phyloP scores from a whole-genome alignment of 2,113 vertebrate species.

The Pedionomus torquatus region DNA sequence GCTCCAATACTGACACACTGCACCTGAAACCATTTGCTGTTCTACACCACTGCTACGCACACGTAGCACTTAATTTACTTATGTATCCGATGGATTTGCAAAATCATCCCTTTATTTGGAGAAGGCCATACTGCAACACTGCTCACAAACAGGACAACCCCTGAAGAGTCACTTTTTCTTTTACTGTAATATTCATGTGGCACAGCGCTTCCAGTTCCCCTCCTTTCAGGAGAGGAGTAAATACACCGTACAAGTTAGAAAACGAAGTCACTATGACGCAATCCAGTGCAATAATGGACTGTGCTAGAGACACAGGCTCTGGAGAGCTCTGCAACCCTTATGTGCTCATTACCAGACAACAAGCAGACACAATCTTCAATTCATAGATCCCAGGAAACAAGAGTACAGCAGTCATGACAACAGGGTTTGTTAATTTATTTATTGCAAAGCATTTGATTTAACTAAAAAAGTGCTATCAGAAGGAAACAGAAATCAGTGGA shows the following conservation, averaged over 20 bases:
- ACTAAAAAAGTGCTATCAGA: not conserved
- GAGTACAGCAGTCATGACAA: not conserved
- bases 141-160: not conserved
- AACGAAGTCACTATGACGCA: not conserved
- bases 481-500: not conserved
- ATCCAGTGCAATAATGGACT: not conserved
- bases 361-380: not conserved
- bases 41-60: not conserved
- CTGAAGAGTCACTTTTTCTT: not conserved
- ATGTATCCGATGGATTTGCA: not conserved
- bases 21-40: rapidly evolving
- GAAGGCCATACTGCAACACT: not conserved
- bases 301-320: not conserved
- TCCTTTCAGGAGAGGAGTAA: not conserved
- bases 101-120: not conserved
- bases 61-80: not conserved
- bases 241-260: not conserved
- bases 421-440: not conserved
- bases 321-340: slow-evolving; percentile 14
- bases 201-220: not conserved
- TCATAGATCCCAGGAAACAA: not conserved
- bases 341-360: not conserved
- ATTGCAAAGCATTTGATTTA: slow-evolving; percentile 39
- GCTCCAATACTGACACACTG: not conserved
- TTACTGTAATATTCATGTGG: not conserved